Conservation (phyloP, 2,888 invertebrate species). For the Stenoptilia bipunctidactyla region DNA sequence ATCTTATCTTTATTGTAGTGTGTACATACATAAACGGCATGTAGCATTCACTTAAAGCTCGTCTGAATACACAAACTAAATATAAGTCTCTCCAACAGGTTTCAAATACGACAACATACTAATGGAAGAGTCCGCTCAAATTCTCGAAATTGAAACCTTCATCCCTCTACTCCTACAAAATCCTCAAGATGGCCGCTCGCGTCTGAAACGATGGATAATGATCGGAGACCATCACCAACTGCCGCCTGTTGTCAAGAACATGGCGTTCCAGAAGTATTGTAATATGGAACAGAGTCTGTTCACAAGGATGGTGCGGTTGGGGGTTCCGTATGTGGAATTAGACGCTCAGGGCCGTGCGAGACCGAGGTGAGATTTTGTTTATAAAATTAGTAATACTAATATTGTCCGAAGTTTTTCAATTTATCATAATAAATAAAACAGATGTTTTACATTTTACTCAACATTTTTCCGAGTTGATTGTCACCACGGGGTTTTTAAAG, state of each 20-base stretch:
- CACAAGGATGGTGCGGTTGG: conserved; percentile 94
- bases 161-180: conserved; percentile 98
- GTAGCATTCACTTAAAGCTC: too few species aligned
- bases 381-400: too few species aligned
- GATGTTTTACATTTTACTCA: too few species aligned
- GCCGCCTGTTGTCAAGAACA: conserved; percentile 99
- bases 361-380: conserved; percentile 74
- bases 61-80: not conserved
- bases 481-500: too few species aligned
- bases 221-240: conserved; percentile 99
- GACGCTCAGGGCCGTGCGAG: conserved; percentile 98
- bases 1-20: too few species aligned
- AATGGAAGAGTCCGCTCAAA: conserved; percentile 99
- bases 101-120: conserved; percentile 99
- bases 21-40: too few species aligned
- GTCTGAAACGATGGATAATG: conserved; percentile 99
- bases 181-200: conserved; percentile 94
- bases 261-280: conserved; percentile 99
- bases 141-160: conserved; percentile 99
- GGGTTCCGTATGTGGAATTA: conserved; percentile 96
- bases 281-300: conserved; percentile 99
- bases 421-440: too few species aligned
- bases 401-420: too few species aligned
- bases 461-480: too few species aligned
- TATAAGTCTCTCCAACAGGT: conserved; percentile 64